Evolutionary conservation across 1,140 invertebrate genomes (phyloP).

Genomic region (Drosophila kepulauana): DNA sequence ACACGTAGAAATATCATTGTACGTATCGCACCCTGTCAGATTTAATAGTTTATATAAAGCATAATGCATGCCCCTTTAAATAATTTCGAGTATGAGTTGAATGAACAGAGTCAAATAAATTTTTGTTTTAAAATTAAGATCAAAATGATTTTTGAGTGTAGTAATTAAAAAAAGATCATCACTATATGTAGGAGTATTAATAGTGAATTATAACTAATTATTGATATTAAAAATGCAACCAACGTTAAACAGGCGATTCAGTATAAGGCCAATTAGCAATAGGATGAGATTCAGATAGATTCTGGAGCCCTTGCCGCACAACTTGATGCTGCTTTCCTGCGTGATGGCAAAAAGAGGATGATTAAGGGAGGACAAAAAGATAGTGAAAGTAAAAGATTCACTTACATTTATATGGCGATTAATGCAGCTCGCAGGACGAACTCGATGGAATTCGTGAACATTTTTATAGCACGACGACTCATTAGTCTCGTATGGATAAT

Average conservation of each 20-base stretch:
- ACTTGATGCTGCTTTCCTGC: slow-evolving; percentile 72
- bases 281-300: slow-evolving; percentile 64
- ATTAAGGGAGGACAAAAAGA: background rate
- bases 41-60: slow-evolving; percentile 53
- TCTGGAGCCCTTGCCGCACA: slow-evolving; percentile 64
- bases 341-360: background rate
- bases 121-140: background rate
- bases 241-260: slow-evolving; percentile 71
- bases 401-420: slow-evolving; percentile 90
- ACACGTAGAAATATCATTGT: slow-evolving; percentile 23
- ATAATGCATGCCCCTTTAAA: background rate
- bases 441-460: slow-evolving; percentile 87
- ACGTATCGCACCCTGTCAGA: too few species aligned
- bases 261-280: slow-evolving; percentile 61
- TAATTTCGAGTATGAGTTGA: too few species aligned
- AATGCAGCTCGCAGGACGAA: slow-evolving; percentile 89
- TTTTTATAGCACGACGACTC: slow-evolving; percentile 88
- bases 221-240: slow-evolving; percentile 16
- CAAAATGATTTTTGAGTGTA: slow-evolving; percentile 46
- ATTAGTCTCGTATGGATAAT: slow-evolving; percentile 86
- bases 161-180: slow-evolving; percentile 66
- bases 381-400: slow-evolving; percentile 12
- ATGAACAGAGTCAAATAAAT: too few species aligned
- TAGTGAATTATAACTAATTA: slow-evolving; percentile 61
- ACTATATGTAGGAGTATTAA: slow-evolving; percentile 19